phyloP scores from a whole-genome alignment of 2,113 vertebrate genomes.

The Sprattus sprattus region DNA sequence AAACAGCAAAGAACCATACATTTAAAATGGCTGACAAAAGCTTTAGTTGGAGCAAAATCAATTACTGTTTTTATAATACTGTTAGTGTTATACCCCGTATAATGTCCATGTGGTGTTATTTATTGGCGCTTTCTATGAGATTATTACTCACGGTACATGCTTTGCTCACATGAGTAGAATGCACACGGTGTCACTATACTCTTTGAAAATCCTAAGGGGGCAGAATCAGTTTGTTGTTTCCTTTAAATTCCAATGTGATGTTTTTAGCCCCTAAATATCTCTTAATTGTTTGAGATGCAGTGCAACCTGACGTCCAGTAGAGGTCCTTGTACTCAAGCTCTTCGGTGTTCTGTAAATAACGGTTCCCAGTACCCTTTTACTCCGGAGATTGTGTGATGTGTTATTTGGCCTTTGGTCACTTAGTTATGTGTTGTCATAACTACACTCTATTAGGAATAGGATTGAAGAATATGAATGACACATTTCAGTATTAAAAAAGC shows the following conservation, averaged over 20 bases:
- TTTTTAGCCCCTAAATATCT: background rate
- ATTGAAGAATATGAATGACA: background rate
- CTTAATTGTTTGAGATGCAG: background rate
- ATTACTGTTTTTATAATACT: no score
- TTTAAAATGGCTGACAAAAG: no score
- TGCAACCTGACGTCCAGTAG: constrained; percentile 8
- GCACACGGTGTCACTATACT: background rate
- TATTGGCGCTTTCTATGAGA: no score
- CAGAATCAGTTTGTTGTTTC: background rate
- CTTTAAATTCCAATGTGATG: no score
- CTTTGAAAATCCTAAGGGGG: background rate
- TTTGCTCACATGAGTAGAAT: background rate
- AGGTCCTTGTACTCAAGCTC: background rate
- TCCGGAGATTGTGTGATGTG: background rate
- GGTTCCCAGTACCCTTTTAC: background rate
- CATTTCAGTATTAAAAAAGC: background rate
- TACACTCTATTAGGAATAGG: background rate
- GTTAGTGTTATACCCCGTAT: no score
- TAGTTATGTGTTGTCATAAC: background rate
- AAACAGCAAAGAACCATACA: no score
- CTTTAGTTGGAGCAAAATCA: no score
- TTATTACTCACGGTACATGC: background rate
- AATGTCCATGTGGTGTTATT: no score
- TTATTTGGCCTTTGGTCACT: constrained; percentile 4
- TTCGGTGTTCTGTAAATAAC: background rate